Base-by-base conservation (phyloP, 2,888 invertebrate genomes). In the Stenurella melanura region DNA sequence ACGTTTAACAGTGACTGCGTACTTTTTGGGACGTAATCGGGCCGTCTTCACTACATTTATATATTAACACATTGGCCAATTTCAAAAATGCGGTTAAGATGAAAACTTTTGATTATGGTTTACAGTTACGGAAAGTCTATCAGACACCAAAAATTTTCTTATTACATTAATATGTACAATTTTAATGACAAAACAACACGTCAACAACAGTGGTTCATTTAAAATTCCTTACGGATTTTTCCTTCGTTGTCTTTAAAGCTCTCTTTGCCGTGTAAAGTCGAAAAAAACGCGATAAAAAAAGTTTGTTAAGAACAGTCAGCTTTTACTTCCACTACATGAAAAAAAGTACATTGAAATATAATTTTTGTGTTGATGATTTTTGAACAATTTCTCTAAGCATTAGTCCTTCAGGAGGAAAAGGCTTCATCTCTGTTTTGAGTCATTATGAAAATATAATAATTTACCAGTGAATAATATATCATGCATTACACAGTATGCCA, bases 151-250 rank as follows among this genome's bases (percentile, higher is more conserved):
- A 80, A 81, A 77, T 64, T 78, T 73, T 71, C 75, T 79, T 75
- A 75, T 81, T 67, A 80, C 80, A 78, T 57, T 79, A 73, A 75
- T 81, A 81, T 80, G 68, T 81, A 81, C 81, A 81, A 67, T 73
- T 71, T 77, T 79, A 66, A 78, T 77, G 76, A 81, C 80, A 78
- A 79, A 79, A 77, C 63, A 80, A 77, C 63, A 21, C 34, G 63
- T 79, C 78, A 58, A 77, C 73, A 79, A 77, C 72, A 79, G 80
- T 73, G 72, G 75, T 72, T 57, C 70, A 30, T 66, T 74, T 71
- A 75, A 76, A 76, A 72, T 60, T 63, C 63, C 75, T 54, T 61
- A 26, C 57, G n/a, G 19, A 15, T 56, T 56, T 64, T 50, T 54
- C n/a, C 50, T 50, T 34, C 66, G 73, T 73, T 73, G 66, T 73